A percentile compares a stretch with the other conserved stretches of the same genome.
phyloP scores from a whole-genome alignment of 2,797 vertebrate species.

The Emydoidea blandingii region DNA sequence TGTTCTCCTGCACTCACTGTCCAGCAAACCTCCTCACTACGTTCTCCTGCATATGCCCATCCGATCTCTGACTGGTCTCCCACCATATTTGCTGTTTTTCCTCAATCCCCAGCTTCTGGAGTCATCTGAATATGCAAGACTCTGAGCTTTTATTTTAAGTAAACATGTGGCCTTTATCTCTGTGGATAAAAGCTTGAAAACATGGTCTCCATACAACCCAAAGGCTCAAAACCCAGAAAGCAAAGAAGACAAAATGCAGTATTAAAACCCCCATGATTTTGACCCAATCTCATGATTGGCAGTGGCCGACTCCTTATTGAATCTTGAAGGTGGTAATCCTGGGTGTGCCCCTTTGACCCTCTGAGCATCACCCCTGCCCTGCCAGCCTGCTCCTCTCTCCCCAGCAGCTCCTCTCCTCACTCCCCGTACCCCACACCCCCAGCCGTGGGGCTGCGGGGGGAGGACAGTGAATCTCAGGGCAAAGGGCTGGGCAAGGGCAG shows the following conservation, averaged over 20 bases:
- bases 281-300: background rate
- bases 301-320: background rate
- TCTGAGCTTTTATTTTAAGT: background rate
- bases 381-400: too few relatives aligned
- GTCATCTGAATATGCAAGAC: background rate
- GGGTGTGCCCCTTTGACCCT: rapidly evolving
- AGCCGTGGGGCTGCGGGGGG: background rate
- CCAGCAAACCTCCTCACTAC: background rate
- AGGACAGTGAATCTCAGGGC: rapidly evolving
- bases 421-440: background rate
- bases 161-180: background rate
- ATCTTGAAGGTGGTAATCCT: rapidly evolving
- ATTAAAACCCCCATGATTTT: background rate
- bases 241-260: background rate
- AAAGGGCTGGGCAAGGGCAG: rapidly evolving
- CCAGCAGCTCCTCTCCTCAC: too few relatives aligned
- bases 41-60: background rate
- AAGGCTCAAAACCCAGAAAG: background rate
- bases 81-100: background rate
- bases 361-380: rapidly evolving
- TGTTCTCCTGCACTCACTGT: background rate
- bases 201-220: rapidly evolving
- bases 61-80: background rate
- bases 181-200: background rate
- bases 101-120: background rate